Conservation (phyloP, 1,140 invertebrate species). For the Chironomus striatipennis region DNA sequence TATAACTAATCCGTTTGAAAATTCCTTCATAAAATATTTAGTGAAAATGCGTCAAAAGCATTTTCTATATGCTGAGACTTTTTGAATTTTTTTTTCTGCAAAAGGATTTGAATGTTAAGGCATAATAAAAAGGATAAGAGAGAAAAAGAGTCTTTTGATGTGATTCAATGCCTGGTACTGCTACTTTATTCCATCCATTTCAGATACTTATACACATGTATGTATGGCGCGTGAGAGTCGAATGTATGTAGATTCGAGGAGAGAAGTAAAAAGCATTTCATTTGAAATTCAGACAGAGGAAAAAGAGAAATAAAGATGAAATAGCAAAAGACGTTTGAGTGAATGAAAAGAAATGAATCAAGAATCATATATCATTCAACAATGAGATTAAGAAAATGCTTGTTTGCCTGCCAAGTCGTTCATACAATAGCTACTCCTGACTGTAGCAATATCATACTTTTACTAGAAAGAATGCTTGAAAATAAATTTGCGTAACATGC, state of each 20-base stretch:
- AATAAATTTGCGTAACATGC: constrained; percentile 2
- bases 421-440: not conserved
- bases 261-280: not conserved
- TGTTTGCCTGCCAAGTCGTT: not conserved
- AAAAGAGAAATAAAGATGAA: not conserved
- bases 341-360: not conserved
- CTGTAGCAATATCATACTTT: not conserved
- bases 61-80: no score
- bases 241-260: not conserved
- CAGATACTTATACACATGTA: not conserved
- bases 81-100: no score
- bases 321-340: not conserved
- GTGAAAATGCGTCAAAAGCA: no score
- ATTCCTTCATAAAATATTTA: no score
- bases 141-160: not conserved
- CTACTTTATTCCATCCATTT: no score
- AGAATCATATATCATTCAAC: constrained; percentile 9
- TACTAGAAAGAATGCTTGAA: not conserved
- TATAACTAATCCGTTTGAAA: no score
- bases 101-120: no score
- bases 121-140: not conserved
- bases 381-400: constrained; percentile 1
- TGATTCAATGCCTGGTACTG: not conserved
- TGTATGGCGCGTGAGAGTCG: not conserved
- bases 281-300: not conserved